These are phyloP conservation scores for Lepidocyrtoides sp. DNA, from an alignment of 2,888 invertebrate species.

Conservation along the genomic window DNA sequence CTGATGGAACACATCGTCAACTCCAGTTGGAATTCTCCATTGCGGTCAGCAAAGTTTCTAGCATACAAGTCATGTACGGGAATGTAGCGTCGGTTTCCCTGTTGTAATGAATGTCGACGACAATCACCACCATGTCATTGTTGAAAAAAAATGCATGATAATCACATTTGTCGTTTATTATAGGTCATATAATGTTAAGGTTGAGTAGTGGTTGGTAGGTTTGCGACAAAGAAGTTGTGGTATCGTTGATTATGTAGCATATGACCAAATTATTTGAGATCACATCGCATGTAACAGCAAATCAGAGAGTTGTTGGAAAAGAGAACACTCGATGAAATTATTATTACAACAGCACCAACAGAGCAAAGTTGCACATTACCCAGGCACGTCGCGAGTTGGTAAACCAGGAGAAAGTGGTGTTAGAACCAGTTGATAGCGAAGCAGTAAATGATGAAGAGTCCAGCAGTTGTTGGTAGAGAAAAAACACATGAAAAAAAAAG, in stretches of 20 bases:
- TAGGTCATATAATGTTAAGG: not conserved
- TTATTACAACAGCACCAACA: conserved; percentile 17
- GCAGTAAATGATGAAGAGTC: not conserved
- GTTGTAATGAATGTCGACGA: conserved; percentile 86
- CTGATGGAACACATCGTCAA: conserved; percentile 92
- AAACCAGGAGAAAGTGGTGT: not conserved
- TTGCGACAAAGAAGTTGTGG: not conserved
- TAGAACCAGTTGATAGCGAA: not conserved
- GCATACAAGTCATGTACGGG: conserved; percentile 91
- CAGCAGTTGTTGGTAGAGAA: conserved; percentile 27
- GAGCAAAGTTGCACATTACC: conserved; percentile 12
- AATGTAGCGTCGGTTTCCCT: conserved; percentile 92
- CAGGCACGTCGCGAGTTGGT: conserved; percentile 12
- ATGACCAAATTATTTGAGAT: not conserved
- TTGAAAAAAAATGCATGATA: not conserved
- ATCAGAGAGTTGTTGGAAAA: conserved; percentile 16
- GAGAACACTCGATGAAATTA: conserved; percentile 21
- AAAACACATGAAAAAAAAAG: conserved; percentile 50
- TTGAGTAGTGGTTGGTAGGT: not conserved
- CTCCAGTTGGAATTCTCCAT: conserved; percentile 93
- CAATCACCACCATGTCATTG: conserved; percentile 78
- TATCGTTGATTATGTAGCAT: not conserved
- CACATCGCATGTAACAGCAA: not conserved
- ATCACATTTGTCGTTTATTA: conserved; percentile 36
- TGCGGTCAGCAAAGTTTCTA: conserved; percentile 92